These are phyloP conservation scores for Mactromeris polynyma DNA, from an alignment of 2,888 invertebrate genomes.

Conservation along the genomic window DNA sequence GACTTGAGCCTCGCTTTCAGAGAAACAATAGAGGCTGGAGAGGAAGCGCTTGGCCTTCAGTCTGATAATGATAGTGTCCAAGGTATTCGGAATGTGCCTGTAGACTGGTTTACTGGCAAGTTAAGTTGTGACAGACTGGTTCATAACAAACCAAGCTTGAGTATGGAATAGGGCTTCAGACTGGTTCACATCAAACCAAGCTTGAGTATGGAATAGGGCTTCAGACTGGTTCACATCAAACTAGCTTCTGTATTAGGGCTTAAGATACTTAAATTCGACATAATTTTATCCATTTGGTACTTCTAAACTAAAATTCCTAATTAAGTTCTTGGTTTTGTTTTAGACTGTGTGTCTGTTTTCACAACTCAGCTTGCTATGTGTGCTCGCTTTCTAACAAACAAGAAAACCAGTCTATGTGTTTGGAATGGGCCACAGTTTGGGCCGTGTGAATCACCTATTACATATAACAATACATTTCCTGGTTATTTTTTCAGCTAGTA, in stretches of 20 bases:
- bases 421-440: slow-evolving; percentile 33
- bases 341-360: not conserved
- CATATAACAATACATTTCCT: slow-evolving; percentile 34
- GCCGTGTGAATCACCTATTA: slow-evolving; percentile 24
- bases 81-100: slow-evolving; percentile 61
- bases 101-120: slow-evolving; percentile 61
- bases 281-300: no score
- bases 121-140: slow-evolving; percentile 33
- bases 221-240: not conserved
- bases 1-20: slow-evolving; percentile 82
- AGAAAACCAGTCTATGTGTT: slow-evolving; percentile 37
- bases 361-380: slow-evolving; percentile 30
- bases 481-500: slow-evolving; percentile 32
- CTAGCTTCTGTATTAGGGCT: no score
- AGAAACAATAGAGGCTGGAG: slow-evolving; percentile 80
- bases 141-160: not conserved
- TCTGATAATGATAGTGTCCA: slow-evolving; percentile 64
- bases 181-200: not conserved
- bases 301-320: no score
- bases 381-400: slow-evolving; percentile 37
- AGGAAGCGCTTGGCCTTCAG: slow-evolving; percentile 76
- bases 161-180: no score
- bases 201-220: no score
- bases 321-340: not conserved
- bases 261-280: no score